A percentile compares a stretch with the other conserved stretches of the same genome.
These are phyloP conservation scores for Pachyseris speciosa DNA, from an alignment of 64 coral and sea anemone species.

Conservation along the genomic window DNA sequence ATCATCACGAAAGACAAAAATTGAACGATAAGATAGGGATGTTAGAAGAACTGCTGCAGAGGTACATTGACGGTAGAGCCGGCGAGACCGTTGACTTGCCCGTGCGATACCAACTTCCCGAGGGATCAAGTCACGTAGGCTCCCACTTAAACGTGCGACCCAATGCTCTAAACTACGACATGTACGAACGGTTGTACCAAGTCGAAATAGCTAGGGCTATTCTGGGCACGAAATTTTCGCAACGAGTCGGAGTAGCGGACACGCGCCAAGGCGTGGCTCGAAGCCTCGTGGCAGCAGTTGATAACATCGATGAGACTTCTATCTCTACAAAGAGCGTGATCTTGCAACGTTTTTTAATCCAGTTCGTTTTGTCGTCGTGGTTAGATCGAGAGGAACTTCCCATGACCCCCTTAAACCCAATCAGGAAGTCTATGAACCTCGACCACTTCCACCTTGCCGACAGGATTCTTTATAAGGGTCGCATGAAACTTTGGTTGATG, in stretches of 20 bases:
- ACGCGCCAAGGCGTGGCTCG: not conserved
- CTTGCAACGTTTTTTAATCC: not conserved
- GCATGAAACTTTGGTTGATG: conserved; percentile 20
- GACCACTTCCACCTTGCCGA: not conserved
- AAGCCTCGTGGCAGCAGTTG: not conserved
- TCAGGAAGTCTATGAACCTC: not conserved
- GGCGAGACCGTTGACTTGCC: not conserved
- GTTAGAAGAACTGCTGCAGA: not conserved
- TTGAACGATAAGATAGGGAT: not conserved
- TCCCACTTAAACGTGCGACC: not conserved
- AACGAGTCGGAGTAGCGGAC: not conserved
- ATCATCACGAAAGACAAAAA: not conserved
- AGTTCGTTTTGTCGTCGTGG: not conserved
- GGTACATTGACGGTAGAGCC: not conserved
- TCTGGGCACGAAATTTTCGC: not conserved
- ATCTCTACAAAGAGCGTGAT: not conserved
- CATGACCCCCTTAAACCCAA: not conserved
- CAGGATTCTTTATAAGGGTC: not conserved
- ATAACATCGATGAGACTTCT: not conserved
- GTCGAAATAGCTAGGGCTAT: not conserved
- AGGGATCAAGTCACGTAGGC: not conserved
- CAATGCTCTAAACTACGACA: not conserved
- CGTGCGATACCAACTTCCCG: not conserved
- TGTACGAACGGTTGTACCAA: not conserved
- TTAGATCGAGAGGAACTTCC: not conserved